These are phyloP conservation scores for Anagyrus pseudococci DNA, from an alignment of 2,888 invertebrate species.

Conservation along the genomic window DNA sequence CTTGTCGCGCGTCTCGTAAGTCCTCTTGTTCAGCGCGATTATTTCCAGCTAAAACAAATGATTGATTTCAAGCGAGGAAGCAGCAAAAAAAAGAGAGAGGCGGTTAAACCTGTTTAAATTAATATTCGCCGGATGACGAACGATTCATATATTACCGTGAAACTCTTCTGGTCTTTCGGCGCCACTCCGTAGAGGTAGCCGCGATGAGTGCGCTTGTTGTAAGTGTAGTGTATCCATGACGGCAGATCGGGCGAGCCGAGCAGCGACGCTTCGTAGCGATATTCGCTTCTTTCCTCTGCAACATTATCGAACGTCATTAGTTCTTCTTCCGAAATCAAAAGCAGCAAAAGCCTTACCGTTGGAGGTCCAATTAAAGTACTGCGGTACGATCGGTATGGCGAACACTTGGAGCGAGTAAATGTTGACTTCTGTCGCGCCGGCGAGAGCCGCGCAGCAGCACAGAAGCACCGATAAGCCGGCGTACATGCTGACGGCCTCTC, in stretches of 20 bases:
- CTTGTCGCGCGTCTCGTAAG: slow-evolving; percentile 76
- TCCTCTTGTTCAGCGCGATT: slow-evolving; percentile 78
- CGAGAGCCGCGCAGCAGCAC: background rate
- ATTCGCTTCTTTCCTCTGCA: slow-evolving; percentile 34
- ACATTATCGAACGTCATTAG: background rate
- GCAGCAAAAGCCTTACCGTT: slow-evolving; percentile 64
- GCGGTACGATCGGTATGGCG: slow-evolving; percentile 77
- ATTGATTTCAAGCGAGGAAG: background rate
- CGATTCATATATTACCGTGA: slow-evolving; percentile 61
- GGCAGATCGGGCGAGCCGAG: slow-evolving; percentile 84
- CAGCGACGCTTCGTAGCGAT: slow-evolving; percentile 66
- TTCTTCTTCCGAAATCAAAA: background rate
- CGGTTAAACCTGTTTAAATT: no score
- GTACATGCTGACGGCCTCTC: slow-evolving; percentile 1
- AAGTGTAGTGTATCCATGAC: slow-evolving; percentile 84
- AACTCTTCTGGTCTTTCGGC: slow-evolving; percentile 68
- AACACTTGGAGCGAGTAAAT: slow-evolving; percentile 73
- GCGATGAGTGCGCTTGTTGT: slow-evolving; percentile 77
- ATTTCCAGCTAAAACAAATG: slow-evolving; percentile 69
- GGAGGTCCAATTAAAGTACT: slow-evolving; percentile 81
- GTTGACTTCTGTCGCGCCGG: slow-evolving; percentile 21
- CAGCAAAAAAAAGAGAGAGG: no score
- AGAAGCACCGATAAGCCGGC: background rate
- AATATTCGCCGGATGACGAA: no score
- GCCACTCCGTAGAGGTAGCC: slow-evolving; percentile 89